These are phyloP conservation scores for Dolichallabes microphthalmus DNA, from an alignment of 2,113 vertebrate species.

Conservation along the genomic window DNA sequence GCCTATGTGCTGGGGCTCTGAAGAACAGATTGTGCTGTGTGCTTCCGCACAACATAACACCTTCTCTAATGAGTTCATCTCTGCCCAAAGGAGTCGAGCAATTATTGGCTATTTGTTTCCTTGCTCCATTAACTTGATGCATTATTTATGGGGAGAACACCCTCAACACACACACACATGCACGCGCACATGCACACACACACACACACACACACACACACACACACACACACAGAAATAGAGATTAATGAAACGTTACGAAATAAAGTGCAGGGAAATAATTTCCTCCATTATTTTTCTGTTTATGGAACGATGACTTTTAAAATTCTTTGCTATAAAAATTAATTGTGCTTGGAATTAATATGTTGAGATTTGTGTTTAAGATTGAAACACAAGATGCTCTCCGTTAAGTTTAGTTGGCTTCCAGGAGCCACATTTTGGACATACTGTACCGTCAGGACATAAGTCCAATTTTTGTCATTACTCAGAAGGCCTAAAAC, in stretches of 20 bases:
- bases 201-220: not conserved
- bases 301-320: conserved; percentile 66
- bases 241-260: conserved; percentile 67
- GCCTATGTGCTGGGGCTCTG: conserved; percentile 45
- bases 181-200: conserved; percentile 38
- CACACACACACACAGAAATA: not conserved
- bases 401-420: conserved; percentile 13
- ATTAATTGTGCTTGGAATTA: conserved; percentile 58
- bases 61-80: conserved; percentile 67
- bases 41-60: conserved; percentile 55
- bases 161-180: conserved; percentile 43
- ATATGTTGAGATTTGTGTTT: conserved; percentile 66
- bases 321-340: conserved; percentile 60
- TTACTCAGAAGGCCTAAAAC: too few relatives aligned
- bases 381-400: conserved; percentile 55
- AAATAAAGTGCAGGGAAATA: conserved; percentile 70
- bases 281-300: conserved; percentile 69
- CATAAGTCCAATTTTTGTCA: too few relatives aligned
- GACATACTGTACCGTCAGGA: not conserved
- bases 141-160: conserved; percentile 74
- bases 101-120: conserved; percentile 73
- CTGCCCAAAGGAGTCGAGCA: conserved; percentile 61
- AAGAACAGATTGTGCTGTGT: conserved; percentile 58
- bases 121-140: conserved; percentile 72
- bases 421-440: conserved; percentile 5